Percentiles rank a stretch among this genome's conserved stretches.
phyloP scores from a whole-genome alignment of 1,140 invertebrate species.

The Drosophila nikananu region DNA sequence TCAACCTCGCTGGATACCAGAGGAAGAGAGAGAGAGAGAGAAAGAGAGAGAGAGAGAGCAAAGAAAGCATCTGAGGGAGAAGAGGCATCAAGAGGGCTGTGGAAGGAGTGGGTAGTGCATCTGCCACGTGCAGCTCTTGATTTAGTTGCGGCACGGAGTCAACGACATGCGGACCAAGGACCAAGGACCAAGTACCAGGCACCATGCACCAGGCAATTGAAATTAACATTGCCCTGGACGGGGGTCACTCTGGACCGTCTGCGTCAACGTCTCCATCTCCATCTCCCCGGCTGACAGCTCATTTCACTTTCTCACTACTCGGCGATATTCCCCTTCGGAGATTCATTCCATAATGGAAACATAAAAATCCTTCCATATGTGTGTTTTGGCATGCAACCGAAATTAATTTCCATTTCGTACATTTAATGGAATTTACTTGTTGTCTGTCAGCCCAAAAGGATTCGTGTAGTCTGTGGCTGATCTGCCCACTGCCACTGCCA shows the following conservation, averaged over 20 bases:
- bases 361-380: conserved; percentile 40
- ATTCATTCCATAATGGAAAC: conserved; percentile 36
- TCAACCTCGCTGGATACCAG: conserved; percentile 33
- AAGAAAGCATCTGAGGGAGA: conserved; percentile 9
- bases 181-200: conserved; percentile 24
- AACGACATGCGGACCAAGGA: conserved; percentile 55
- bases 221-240: conserved; percentile 59
- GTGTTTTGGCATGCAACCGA: conserved; percentile 34
- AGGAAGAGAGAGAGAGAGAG: not conserved
- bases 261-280: no score
- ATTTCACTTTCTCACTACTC: conserved; percentile 71
- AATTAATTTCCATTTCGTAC: conserved; percentile 78
- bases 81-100: conserved; percentile 12
- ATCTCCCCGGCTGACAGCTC: conserved; percentile 28
- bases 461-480: conserved; percentile 20
- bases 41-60: conserved; percentile 11
- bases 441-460: conserved; percentile 54
- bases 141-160: conserved; percentile 65
- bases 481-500: not conserved
- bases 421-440: conserved; percentile 77
- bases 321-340: conserved; percentile 19
- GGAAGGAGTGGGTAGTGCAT: conserved; percentile 40
- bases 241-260: conserved; percentile 16
- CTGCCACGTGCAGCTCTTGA: conserved; percentile 74
- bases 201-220: conserved; percentile 55